Percentiles rank a stretch among this genome's conserved stretches.
These are phyloP conservation scores for Pseudorhiza aurosa DNA, from an alignment of 30 jellyfish, hydroid and myxozoan species.

Conservation along the genomic window DNA sequence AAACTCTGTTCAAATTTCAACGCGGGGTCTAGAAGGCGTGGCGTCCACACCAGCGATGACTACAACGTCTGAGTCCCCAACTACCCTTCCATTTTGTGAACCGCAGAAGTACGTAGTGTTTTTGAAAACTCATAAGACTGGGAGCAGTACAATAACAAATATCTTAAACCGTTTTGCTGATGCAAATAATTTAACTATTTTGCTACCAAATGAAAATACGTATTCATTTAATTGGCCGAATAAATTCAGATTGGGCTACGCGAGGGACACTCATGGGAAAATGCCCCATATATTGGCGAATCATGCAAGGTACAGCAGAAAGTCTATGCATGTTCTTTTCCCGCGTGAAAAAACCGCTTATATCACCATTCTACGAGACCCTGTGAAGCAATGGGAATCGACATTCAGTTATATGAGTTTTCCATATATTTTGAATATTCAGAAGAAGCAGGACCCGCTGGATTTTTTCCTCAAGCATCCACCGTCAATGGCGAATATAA, in stretches of 20 bases:
- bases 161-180: constrained; percentile 95
- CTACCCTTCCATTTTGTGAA: constrained; percentile 40
- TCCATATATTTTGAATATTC: constrained; percentile 81
- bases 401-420: constrained; percentile 94
- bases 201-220: constrained; percentile 77
- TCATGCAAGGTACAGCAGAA: constrained; percentile 96
- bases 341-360: constrained; percentile 86
- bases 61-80: not conserved
- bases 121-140: constrained; percentile 96
- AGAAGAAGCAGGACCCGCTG: constrained; percentile 77
- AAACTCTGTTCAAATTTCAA: not conserved
- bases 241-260: constrained; percentile 77
- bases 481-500: constrained; percentile 70
- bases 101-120: constrained; percentile 83
- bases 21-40: not conserved
- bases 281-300: constrained; percentile 91
- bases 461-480: constrained; percentile 85
- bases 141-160: constrained; percentile 93
- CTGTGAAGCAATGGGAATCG: constrained; percentile 97
- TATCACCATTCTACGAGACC: constrained; percentile 85
- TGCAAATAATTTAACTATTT: constrained; percentile 76
- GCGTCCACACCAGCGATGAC: not conserved
- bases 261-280: constrained; percentile 54
- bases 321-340: constrained; percentile 82
- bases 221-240: constrained; percentile 97